Conservation (phyloP, 2,113 vertebrate species). For the Meleagris gallopavo region DNA sequence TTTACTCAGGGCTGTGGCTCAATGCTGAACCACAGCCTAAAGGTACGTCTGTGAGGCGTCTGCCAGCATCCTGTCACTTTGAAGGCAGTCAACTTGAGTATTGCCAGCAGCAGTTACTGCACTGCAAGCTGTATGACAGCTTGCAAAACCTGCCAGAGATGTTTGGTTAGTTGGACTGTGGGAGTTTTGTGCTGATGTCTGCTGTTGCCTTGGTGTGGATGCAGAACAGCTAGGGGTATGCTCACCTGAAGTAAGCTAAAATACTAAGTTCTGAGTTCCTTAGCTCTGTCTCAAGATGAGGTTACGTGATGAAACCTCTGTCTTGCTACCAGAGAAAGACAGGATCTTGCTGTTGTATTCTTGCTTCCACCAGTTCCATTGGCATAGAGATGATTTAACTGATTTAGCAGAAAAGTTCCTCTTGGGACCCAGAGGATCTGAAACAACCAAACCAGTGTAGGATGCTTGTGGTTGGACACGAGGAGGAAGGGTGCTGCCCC, state of each 20-base stretch:
- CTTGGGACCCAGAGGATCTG: background rate
- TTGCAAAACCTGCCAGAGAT: slow-evolving; percentile 35
- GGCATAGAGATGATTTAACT: background rate
- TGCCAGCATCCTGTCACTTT: background rate
- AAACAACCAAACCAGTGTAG: background rate
- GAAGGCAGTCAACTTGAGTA: background rate
- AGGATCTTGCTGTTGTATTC: background rate
- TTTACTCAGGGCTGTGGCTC: background rate
- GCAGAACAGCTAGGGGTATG: background rate
- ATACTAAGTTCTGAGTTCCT: background rate
- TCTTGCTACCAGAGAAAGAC: background rate
- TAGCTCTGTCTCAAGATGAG: background rate
- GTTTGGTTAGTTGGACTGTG: background rate
- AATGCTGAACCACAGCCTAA: background rate
- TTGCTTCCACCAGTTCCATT: rapidly evolving
- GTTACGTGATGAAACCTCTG: background rate
- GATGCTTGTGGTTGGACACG: background rate
- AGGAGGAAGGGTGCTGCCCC: background rate
- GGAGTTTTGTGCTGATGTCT: background rate
- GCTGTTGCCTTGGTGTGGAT: background rate
- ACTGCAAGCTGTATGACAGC: background rate
- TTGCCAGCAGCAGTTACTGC: background rate
- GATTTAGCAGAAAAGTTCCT: background rate
- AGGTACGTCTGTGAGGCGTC: background rate
- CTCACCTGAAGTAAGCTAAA: background rate